A percentile compares a stretch with the other conserved stretches of the same genome.
These are phyloP conservation scores for Incurvaria masculella DNA, from an alignment of 2,888 invertebrate species.

Conservation along the genomic window DNA sequence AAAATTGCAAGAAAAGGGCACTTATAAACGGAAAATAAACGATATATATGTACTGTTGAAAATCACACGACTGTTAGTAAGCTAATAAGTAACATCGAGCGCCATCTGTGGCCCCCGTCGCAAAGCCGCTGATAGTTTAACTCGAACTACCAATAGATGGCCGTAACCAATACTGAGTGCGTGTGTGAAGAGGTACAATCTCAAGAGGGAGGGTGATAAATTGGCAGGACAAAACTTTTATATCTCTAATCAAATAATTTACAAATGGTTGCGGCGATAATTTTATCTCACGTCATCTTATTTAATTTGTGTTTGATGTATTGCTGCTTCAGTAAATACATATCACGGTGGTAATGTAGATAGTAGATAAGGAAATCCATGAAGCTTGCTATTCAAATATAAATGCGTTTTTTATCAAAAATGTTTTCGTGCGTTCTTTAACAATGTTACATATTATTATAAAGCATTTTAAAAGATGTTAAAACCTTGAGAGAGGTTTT, in stretches of 20 bases:
- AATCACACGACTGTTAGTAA: too few relatives aligned
- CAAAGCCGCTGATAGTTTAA: not conserved
- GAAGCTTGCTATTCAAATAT: too few relatives aligned
- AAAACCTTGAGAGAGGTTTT: not conserved
- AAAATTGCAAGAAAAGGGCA: conserved; percentile 2
- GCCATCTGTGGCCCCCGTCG: not conserved
- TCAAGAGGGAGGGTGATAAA: not conserved
- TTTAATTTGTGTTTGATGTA: conserved; percentile 5
- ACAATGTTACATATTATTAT: not conserved
- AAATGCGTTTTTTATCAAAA: too few relatives aligned
- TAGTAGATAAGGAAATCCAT: conserved; percentile 1
- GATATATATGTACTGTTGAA: too few relatives aligned
- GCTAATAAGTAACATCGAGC: too few relatives aligned
- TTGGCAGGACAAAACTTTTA: not conserved
- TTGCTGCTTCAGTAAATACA: conserved; percentile 2
- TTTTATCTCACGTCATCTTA: conserved; percentile 1
- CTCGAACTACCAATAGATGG: not conserved
- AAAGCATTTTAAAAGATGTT: not conserved
- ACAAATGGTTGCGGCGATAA: not conserved
- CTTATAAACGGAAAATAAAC: conserved; percentile 1
- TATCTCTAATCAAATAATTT: not conserved
- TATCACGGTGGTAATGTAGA: conserved; percentile 1
- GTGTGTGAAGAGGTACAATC: too few relatives aligned
- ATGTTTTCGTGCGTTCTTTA: not conserved
- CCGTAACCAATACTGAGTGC: not conserved